These are phyloP conservation scores for Siderastrea radians DNA, from an alignment of 92 coral and sea anemone genomes.

Conservation along the genomic window DNA sequence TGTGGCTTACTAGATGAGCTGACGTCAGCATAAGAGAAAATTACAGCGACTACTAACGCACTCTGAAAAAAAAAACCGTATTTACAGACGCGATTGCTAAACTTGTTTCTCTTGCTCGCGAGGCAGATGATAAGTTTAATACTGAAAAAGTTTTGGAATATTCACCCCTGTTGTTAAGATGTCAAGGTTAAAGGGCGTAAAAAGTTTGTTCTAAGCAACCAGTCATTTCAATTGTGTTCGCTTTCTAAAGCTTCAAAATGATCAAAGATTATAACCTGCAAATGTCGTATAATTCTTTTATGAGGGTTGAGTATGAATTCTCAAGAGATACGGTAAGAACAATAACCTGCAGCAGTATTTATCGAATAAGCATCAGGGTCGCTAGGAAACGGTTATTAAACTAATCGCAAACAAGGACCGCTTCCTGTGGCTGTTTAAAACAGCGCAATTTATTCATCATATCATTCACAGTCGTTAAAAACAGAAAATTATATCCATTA, in stretches of 20 bases:
- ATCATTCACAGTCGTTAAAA: neutral
- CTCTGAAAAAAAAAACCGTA: too few relatives aligned
- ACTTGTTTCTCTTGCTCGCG: too few relatives aligned
- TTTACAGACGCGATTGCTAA: too few relatives aligned
- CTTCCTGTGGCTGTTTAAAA: neutral
- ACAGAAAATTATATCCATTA: neutral
- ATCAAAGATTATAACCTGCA: neutral
- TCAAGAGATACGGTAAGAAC: conserved; percentile 31
- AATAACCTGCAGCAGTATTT: neutral
- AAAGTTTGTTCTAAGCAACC: neutral
- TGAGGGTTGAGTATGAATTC: conserved; percentile 13
- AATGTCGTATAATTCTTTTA: neutral
- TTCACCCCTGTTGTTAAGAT: too few relatives aligned
- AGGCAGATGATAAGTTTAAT: too few relatives aligned
- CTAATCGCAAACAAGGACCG: conserved; percentile 14
- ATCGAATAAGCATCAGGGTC: conserved; percentile 2
- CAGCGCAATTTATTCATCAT: neutral
- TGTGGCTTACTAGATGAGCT: too few relatives aligned
- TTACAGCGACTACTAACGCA: too few relatives aligned
- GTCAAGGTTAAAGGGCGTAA: too few relatives aligned
- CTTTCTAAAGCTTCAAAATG: neutral
- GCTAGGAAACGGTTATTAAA: conserved; percentile 23
- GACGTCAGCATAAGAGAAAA: too few relatives aligned
- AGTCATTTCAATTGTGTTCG: neutral
- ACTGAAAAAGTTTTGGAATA: too few relatives aligned